Conservation (phyloP, 2,113 vertebrate species). For the Elephas maximus region DNA sequence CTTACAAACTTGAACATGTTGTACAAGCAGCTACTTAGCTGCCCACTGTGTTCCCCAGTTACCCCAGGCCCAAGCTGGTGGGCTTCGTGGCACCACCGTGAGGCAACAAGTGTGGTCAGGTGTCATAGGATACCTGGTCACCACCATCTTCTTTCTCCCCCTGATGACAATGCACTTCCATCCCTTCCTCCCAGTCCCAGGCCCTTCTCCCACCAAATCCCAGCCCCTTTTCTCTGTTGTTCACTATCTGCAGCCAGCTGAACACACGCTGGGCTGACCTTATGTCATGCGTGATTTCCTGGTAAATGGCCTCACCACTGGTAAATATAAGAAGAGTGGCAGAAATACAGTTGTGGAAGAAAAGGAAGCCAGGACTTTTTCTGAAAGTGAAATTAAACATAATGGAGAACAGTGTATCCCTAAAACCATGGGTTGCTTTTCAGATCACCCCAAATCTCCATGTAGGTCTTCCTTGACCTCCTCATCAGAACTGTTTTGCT, state of each 20-base stretch:
- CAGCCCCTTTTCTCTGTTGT: background rate
- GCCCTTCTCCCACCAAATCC: too few species aligned
- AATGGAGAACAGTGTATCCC: background rate
- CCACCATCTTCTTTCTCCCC: background rate
- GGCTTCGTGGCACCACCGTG: background rate
- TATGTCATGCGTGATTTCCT: fast-evolving
- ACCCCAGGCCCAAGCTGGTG: background rate
- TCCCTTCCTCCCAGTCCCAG: fast-evolving
- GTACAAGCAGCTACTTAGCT: fast-evolving
- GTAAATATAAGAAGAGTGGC: background rate
- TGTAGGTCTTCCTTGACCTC: background rate
- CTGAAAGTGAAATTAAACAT: background rate
- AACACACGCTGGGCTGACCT: background rate
- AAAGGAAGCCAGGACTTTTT: background rate
- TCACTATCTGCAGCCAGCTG: background rate
- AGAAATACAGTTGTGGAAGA: background rate
- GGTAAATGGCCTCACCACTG: background rate
- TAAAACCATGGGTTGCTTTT: background rate
- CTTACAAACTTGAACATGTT: background rate
- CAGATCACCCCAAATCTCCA: background rate
- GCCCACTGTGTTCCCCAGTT: fast-evolving
- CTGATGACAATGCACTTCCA: fast-evolving
- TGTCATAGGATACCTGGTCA: background rate
- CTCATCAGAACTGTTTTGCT: background rate
- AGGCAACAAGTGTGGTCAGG: background rate